Evolutionary conservation across 92 coral and sea anemone genomes (phyloP).

Genomic region (Bergia sp.): DNA sequence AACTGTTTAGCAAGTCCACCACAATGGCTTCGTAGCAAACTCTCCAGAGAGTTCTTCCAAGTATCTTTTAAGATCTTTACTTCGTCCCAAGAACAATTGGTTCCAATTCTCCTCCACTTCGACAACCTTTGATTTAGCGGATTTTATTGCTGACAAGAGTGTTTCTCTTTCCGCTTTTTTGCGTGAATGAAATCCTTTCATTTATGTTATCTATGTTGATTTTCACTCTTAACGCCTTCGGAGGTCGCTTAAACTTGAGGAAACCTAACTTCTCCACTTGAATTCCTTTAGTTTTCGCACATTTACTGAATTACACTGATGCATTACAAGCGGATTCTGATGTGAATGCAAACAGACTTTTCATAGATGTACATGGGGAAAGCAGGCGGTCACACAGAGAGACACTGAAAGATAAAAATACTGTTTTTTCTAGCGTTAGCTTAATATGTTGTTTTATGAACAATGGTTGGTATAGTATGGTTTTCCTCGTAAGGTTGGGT

Average conservation of each 20-base stretch:
- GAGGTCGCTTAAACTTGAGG: slow-evolving; percentile 1
- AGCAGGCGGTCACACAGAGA: no score
- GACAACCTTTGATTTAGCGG: neutral
- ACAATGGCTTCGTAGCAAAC: neutral
- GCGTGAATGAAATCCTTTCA: neutral
- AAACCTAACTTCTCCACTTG: slow-evolving; percentile 27
- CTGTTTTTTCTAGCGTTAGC: no score
- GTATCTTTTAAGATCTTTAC: neutral
- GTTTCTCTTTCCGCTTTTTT: neutral
- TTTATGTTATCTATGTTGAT: neutral
- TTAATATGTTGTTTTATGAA: no score
- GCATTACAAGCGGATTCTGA: no score
- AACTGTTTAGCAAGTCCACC: slow-evolving; percentile 18
- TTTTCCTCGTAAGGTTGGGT: no score
- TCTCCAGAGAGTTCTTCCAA: neutral
- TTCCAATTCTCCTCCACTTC: neutral
- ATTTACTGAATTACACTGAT: no score
- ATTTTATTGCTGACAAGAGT: neutral
- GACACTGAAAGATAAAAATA: no score
- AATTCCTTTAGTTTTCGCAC: neutral
- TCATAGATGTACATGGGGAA: no score
- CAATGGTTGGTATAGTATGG: no score
- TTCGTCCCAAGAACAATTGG: neutral
- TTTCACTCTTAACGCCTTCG: neutral
- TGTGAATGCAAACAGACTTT: no score